phyloP scores from a whole-genome alignment of 1,140 invertebrate genomes.

The Calosoma granatense region DNA sequence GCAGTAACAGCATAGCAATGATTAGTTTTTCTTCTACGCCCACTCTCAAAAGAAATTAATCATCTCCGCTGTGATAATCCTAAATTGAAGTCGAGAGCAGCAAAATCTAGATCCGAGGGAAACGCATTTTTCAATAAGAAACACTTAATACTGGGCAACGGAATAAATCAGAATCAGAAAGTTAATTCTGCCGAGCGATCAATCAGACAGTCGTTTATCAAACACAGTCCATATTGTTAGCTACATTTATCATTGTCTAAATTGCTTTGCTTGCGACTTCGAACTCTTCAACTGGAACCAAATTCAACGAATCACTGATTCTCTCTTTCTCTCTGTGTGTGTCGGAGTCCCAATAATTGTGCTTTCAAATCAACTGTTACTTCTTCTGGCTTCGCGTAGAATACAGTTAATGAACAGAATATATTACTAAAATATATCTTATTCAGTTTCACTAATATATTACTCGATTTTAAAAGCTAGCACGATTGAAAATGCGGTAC shows the following conservation, averaged over 20 bases:
- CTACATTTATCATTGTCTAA: slow-evolving; percentile 8
- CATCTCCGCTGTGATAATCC: slow-evolving; percentile 2
- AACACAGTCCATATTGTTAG: slow-evolving; percentile 9
- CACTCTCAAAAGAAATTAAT: neutral
- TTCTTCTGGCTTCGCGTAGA: too few species aligned
- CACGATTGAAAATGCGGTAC: too few species aligned
- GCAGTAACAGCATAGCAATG: neutral
- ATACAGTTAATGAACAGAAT: too few species aligned
- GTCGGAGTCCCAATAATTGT: too few species aligned
- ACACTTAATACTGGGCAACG: neutral
- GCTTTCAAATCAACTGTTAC: too few species aligned
- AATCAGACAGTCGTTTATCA: slow-evolving; percentile 9
- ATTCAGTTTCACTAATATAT: too few species aligned
- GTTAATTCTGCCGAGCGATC: slow-evolving; percentile 1
- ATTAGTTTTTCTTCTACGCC: neutral
- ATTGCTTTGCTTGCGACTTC: neutral
- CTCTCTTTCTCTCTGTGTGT: too few species aligned
- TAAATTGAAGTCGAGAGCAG: neutral
- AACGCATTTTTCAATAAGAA: slow-evolving; percentile 5
- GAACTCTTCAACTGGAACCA: neutral
- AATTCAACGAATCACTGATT: too few species aligned
- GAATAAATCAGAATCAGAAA: slow-evolving; percentile 7
- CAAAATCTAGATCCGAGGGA: neutral
- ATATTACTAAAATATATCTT: too few species aligned
- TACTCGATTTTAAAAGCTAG: too few species aligned